Conservation (phyloP, 2,888 invertebrate species). For the Chalcosyrphus nemorum region DNA sequence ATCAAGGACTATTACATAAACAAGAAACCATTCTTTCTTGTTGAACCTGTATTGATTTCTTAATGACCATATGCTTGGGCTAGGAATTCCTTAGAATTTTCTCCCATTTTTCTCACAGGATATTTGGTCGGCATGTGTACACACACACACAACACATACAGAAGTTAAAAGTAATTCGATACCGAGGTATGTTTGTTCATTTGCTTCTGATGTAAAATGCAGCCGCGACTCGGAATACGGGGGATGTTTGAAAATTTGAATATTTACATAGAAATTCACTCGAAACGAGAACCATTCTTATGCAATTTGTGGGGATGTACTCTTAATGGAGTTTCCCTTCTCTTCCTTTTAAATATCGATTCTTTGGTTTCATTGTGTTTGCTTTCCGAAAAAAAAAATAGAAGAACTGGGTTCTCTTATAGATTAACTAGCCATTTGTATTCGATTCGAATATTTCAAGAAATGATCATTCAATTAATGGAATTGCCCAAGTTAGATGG, state of each 20-base stretch:
- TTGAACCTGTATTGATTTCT: neutral
- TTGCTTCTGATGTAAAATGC: constrained; percentile 4
- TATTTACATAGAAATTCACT: constrained; percentile 34
- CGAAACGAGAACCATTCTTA: constrained; percentile 17
- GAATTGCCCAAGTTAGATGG: neutral
- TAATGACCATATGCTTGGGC: constrained; percentile 34
- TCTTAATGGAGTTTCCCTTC: constrained; percentile 8
- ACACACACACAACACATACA: constrained; percentile 7
- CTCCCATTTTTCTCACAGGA: constrained; percentile 36
- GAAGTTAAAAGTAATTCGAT: constrained; percentile 29
- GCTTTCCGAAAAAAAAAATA: neutral
- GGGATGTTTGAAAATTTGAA: constrained; percentile 11
- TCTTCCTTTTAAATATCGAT: neutral
- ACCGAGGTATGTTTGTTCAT: constrained; percentile 37
- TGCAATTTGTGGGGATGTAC: constrained; percentile 29
- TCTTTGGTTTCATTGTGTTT: neutral
- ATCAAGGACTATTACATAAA: neutral
- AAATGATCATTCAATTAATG: constrained; percentile 22
- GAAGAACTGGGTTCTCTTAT: neutral
- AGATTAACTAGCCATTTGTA: neutral
- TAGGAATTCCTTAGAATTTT: constrained; percentile 29
- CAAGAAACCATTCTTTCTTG: neutral
- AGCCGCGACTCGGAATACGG: neutral
- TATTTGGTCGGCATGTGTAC: constrained; percentile 36
- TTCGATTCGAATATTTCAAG: neutral